Evolutionary conservation across 2,888 invertebrate genomes (phyloP).

Genomic region (Hipparchia semele): DNA sequence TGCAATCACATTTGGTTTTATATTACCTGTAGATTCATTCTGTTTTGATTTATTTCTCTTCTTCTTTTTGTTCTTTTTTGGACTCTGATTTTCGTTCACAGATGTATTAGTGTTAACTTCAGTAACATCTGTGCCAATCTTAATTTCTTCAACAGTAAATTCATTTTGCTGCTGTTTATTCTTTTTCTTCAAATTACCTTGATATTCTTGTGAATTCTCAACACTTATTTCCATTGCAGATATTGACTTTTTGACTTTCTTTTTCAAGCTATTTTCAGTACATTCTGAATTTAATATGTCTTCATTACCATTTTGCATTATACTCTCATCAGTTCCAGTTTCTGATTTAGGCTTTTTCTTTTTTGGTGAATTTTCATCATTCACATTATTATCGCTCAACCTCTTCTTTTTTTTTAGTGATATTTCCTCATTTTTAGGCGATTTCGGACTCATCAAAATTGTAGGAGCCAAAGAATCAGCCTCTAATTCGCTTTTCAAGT

Average conservation of each 20-base stretch:
- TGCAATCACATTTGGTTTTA: not conserved
- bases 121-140: not conserved
- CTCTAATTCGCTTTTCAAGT: conserved; percentile 64
- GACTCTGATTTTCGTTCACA: not conserved
- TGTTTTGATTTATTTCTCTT: not conserved
- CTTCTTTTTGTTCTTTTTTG: conserved; percentile 2
- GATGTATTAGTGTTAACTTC: not conserved
- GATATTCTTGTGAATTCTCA: conserved; percentile 38
- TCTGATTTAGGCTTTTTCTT: conserved; percentile 9
- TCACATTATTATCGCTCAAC: not conserved
- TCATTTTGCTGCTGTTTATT: conserved; percentile 15
- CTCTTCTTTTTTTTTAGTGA: conserved; percentile 11
- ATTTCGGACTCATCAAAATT: conserved; percentile 44
- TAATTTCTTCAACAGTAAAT: conserved; percentile 27
- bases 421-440: conserved; percentile 25
- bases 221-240: conserved; percentile 41
- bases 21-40: not conserved
- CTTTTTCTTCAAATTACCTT: conserved; percentile 3
- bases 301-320: conserved; percentile 23
- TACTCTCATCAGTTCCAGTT: not conserved
- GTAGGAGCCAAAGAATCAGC: conserved; percentile 29
- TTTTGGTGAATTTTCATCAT: not conserved
- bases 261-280: conserved; percentile 34
- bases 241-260: conserved; percentile 47
- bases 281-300: conserved; percentile 18